These are phyloP conservation scores for Argyresthia goedartella DNA, from an alignment of 2,888 invertebrate species.

Conservation along the genomic window DNA sequence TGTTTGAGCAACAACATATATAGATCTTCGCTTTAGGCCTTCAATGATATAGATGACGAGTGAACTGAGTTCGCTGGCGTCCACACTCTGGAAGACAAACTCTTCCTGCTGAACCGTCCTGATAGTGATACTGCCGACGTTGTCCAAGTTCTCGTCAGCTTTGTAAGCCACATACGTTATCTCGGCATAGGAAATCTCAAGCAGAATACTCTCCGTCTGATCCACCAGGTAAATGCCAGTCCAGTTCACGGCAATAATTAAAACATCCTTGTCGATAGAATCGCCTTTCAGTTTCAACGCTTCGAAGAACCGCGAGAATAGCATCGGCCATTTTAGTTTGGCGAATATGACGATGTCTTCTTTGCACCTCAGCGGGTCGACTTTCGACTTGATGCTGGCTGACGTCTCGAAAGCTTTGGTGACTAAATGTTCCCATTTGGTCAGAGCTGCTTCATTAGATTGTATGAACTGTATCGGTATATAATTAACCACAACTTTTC, in stretches of 20 bases:
- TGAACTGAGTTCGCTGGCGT: constrained; percentile 87
- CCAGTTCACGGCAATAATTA: constrained; percentile 95
- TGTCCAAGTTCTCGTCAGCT: constrained; percentile 54
- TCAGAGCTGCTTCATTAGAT: constrained; percentile 72
- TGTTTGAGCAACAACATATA: constrained; percentile 82
- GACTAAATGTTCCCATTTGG: constrained; percentile 81
- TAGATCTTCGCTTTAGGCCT: constrained; percentile 87
- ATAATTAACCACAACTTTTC: constrained; percentile 81
- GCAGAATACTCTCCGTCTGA: constrained; percentile 89
- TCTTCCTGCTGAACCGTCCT: constrained; percentile 90
- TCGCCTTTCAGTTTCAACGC: constrained; percentile 83
- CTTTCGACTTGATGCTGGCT: constrained; percentile 77
- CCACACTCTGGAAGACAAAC: constrained; percentile 90
- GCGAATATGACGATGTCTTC: constrained; percentile 93
- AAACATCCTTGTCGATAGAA: constrained; percentile 75
- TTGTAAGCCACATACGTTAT: constrained; percentile 80
- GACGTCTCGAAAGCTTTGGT: constrained; percentile 79
- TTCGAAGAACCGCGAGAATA: constrained; percentile 95
- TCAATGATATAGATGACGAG: constrained; percentile 87
- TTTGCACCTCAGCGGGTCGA: constrained; percentile 79
- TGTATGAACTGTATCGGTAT: constrained; percentile 82
- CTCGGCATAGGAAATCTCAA: constrained; percentile 90
- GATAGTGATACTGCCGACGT: constrained; percentile 78
- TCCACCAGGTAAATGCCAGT: constrained; percentile 94
- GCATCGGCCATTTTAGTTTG: constrained; percentile 92